Evolutionary conservation across 2,113 vertebrate species (phyloP).

Genomic region (Spea multiplicata): DNA sequence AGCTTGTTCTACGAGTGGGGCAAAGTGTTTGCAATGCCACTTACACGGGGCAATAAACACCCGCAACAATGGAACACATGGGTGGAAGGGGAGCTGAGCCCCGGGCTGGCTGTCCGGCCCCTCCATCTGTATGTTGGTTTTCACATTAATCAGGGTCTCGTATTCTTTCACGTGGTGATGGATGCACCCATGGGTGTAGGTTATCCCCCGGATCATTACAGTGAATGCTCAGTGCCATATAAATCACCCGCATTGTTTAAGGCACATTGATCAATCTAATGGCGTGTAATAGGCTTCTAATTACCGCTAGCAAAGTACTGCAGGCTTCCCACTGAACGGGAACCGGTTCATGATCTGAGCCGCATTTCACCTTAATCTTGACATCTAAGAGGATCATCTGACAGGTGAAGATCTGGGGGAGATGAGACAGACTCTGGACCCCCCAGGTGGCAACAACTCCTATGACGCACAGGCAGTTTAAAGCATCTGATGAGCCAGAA

Average conservation of each 20-base stretch:
- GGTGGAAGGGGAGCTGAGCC: conserved; percentile 41
- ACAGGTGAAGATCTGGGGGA: conserved; percentile 32
- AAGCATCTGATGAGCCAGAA: too few species aligned
- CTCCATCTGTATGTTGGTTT: conserved; percentile 65
- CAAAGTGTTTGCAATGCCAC: conserved; percentile 16
- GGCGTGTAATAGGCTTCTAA: conserved; percentile 96
- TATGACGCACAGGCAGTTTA: too few species aligned
- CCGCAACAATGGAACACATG: conserved; percentile 3
- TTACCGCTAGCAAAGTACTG: conserved; percentile 83
- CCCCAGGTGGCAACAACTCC: not conserved
- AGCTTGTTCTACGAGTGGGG: not conserved
- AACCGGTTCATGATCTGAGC: conserved; percentile 61
- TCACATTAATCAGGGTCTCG: conserved; percentile 78
- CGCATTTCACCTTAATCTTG: conserved; percentile 58
- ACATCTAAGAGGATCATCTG: conserved; percentile 51
- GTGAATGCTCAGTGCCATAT: conserved; percentile 72
- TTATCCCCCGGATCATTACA: conserved; percentile 65
- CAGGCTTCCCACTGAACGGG: conserved; percentile 69
- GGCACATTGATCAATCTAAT: conserved; percentile 99
- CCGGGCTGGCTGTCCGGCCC: conserved; percentile 28
- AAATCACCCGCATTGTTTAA: conserved; percentile 98
- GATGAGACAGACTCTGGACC: conserved; percentile 9
- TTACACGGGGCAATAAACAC: conserved; percentile 18
- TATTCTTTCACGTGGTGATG: conserved; percentile 72
- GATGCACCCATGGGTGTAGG: conserved; percentile 66